phyloP scores from a whole-genome alignment of 1,140 invertebrate genomes.

The Papilio dardanus region DNA sequence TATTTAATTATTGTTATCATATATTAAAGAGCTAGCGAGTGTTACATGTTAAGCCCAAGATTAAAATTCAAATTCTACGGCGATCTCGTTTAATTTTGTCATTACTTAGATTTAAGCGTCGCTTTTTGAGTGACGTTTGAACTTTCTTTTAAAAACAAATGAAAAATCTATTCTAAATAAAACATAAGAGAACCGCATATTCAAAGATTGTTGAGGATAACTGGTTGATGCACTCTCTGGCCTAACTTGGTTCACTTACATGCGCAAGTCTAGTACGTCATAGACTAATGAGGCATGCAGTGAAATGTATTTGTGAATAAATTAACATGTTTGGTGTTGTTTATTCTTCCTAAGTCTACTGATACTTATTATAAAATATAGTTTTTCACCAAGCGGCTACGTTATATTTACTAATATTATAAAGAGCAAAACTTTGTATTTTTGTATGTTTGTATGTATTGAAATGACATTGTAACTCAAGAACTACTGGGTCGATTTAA shows the following conservation, averaged over 20 bases:
- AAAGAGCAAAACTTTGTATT: too few species aligned
- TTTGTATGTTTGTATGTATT: too few species aligned
- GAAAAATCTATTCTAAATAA: not conserved
- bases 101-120: too few species aligned
- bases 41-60: too few species aligned
- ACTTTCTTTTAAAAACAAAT: too few species aligned
- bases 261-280: constrained; percentile 33
- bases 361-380: not conserved
- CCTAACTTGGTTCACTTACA: constrained; percentile 42
- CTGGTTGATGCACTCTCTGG: constrained; percentile 46
- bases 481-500: too few species aligned
- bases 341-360: not conserved
- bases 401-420: too few species aligned
- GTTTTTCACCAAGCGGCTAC: not conserved
- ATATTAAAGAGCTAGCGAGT: not conserved
- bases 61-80: too few species aligned
- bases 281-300: not conserved
- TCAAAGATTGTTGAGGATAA: constrained; percentile 48
- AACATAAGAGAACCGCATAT: not conserved
- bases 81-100: too few species aligned
- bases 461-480: too few species aligned
- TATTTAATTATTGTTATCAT: not conserved
- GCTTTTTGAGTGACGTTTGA: too few species aligned
- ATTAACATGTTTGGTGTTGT: not conserved
- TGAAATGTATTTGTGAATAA: not conserved